Base-by-base conservation (phyloP, 2,888 invertebrate species). In the Junonia oenone region DNA sequence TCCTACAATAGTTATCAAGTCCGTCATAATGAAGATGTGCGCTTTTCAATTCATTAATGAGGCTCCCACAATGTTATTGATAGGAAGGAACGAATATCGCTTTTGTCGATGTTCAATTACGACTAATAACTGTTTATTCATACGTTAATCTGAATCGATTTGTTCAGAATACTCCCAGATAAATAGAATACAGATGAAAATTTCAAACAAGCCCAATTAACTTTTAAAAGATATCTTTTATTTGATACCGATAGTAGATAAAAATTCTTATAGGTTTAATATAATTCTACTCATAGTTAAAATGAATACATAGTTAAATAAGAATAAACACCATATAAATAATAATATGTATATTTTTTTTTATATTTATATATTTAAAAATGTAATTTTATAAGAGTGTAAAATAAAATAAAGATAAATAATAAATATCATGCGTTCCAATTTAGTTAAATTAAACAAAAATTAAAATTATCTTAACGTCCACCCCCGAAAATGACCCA, bases 1-100 rank as follows among this genome's bases (percentile, higher is more conserved):
- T 71, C 67, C 72, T 67, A 82, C 80, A 86, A 83, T 81, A 78
- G 77, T 78, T 79, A 83, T 77, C 75, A 72, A 75, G 74, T 72
- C 68, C 72, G 75, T 78, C 75, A 83, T 83, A 82, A 83, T 83
- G 82, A 83, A 83, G 81, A 86, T 78, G 78, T 72, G 78, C 81
- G 75, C 81, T 82, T 83, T 85, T 83, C 78, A 81, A 81, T 78
- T 73, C 76, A 77, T 80, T 86, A 82, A 85, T 84, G 81, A 85
- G 78, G 71, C 76, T 78, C 76, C 78, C 73, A 83, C 76, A 76
- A 78, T 70, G 72, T 77, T 75, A 82, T 82, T 80, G 80, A 81
- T 81, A 78, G 71, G 43, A 58, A 55, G 50, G 47, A 55, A 56
- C 76, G 76, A 76, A 78, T 76, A 66, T 68, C 62, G 68, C 70